These are phyloP conservation scores for Squalus acanthias DNA, from an alignment of 2,797 vertebrate genomes.

Conservation along the genomic window DNA sequence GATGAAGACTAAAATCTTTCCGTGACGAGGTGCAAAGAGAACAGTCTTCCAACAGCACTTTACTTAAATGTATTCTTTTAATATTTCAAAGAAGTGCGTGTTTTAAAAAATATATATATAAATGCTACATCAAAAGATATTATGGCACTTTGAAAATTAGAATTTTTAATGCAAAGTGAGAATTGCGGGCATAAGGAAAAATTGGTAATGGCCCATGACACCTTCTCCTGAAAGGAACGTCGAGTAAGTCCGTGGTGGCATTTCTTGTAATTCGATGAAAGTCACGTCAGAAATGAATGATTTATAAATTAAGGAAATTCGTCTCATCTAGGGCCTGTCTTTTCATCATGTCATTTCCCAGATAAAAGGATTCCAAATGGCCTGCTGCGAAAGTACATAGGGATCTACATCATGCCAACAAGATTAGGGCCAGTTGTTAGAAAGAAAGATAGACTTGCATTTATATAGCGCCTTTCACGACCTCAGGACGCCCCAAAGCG, in stretches of 20 bases:
- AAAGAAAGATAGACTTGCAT: too few relatives aligned
- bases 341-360: slow-evolving; percentile 59
- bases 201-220: slow-evolving; percentile 61
- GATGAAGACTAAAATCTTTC: slow-evolving; percentile 66
- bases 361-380: slow-evolving; percentile 52
- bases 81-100: slow-evolving; percentile 67
- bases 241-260: slow-evolving; percentile 57
- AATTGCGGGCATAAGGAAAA: slow-evolving; percentile 67
- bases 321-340: slow-evolving; percentile 61
- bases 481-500: too few relatives aligned
- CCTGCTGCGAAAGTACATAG: slow-evolving; percentile 45
- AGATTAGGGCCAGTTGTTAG: slow-evolving; percentile 57
- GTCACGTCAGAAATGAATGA: slow-evolving; percentile 62
- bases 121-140: slow-evolving; percentile 60
- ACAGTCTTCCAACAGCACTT: slow-evolving; percentile 61
- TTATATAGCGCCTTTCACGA: too few relatives aligned
- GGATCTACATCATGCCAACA: slow-evolving; percentile 57
- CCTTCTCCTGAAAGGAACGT: slow-evolving; percentile 57
- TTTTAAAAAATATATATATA: slow-evolving; percentile 54
- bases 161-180: slow-evolving; percentile 64
- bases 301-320: slow-evolving; percentile 63
- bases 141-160: slow-evolving; percentile 61
- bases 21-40: slow-evolving; percentile 61
- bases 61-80: slow-evolving; percentile 71
- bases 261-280: slow-evolving; percentile 60